Base-by-base conservation (phyloP, 2,113 vertebrate genomes). In the Toxostoma redivivum region DNA sequence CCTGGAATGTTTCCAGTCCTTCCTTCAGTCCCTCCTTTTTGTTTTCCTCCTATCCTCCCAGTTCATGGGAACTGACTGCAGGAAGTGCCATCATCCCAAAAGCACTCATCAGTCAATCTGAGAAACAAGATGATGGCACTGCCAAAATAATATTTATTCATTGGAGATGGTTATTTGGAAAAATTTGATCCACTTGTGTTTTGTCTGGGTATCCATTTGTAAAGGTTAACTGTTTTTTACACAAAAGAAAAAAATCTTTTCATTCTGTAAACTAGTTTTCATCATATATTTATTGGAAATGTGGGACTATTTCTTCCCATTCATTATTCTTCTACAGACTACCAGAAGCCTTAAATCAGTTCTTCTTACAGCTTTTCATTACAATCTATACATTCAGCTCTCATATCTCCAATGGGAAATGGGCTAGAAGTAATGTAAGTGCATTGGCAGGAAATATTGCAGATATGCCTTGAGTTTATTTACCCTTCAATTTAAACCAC, bases 361-460 rank as follows among this genome's bases (percentile, higher is more conserved):
- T 79, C 81, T 92, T 86, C 47, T 88, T 92, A 72, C 40, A 80
- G 78, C 61, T 93, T 96, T 96, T 90, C 66, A 50, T 90, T 96
- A 82, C 11, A 1, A 80, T 82, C 66, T 82, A 22, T 88, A 30
- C 33, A 88, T 80, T 95, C 62, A 57, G 48, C 62, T 94, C 40
- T 93, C 47, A 57, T 72, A 91, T 76, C 57, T 94, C 70, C 85
- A 92, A 5, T 40, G 66, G 90, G 70, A 95, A 91, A 93, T 82
- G n/a, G 53, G 48, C 66, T 85, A 86, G 50, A 85, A 88, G 77
- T 92, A 87, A 66, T 81, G 8, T 33, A 78, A 92, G 45, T 60
- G 85, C 79, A 69, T 83, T 93, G 82, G 58, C 62, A 90, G 88
- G 81, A 94, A 92, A 76, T 90, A 92, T 22, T 77, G 82, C 45